Conservation (phyloP, 1,140 invertebrate genomes). For the Neuroterus valhalla region DNA sequence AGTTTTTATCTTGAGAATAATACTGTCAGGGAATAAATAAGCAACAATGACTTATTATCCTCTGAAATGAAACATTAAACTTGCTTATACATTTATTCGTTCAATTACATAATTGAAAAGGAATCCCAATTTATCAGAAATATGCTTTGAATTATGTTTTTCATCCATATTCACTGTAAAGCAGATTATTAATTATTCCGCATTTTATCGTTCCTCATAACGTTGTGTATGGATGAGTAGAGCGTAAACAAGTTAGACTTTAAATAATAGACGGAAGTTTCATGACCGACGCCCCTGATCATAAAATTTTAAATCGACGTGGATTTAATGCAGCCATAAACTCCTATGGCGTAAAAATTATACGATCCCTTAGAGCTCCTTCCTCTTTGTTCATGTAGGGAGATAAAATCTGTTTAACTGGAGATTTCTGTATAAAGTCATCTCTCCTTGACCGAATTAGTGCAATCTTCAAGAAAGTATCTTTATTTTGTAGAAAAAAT, state of each 20-base stretch:
- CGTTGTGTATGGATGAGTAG: background rate
- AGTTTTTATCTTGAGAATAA: too few species aligned
- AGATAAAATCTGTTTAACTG: background rate
- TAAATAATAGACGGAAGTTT: conserved; percentile 10
- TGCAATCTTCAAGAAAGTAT: too few species aligned
- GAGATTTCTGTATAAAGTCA: background rate
- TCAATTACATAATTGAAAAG: too few species aligned
- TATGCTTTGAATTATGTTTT: background rate
- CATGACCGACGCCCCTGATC: conserved; percentile 17
- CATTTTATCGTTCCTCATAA: background rate
- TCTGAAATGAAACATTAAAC: too few species aligned
- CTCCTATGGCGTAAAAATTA: conserved; percentile 22
- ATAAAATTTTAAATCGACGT: conserved; percentile 28
- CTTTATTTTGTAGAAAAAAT: too few species aligned
- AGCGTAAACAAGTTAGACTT: background rate
- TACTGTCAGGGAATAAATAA: too few species aligned
- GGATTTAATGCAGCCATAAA: conserved; percentile 20
- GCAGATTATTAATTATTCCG: background rate
- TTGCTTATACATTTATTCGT: too few species aligned
- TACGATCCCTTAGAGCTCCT: conserved; percentile 1
- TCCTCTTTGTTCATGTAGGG: background rate
- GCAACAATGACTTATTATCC: too few species aligned
- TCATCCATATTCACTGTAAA: conserved; percentile 1
- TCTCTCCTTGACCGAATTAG: background rate
- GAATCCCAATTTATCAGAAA: background rate